Evolutionary conservation across 2,797 vertebrate genomes (phyloP), one percentile per base, ranked within the genome.

Genomic region (Octomys mimax): DNA sequence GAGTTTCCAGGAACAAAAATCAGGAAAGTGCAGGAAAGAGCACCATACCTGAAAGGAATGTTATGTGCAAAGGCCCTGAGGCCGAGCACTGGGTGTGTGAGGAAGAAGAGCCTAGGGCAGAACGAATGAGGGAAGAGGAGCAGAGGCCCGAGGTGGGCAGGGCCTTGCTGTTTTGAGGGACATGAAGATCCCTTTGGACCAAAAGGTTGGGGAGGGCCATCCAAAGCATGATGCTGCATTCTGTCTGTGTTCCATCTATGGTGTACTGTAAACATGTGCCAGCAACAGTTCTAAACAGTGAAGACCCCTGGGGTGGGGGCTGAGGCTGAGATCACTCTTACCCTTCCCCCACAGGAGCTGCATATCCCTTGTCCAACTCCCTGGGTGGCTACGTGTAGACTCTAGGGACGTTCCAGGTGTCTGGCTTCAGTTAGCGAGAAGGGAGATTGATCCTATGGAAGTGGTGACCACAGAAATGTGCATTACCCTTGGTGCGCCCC

Each of bases 1-100:
- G 59, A 83, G 46, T 36, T 89, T 78, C 61, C 86, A 86, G 92
- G 24, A 85, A 68, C 21, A 68, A 66, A 83, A 89, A 52, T 46
- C 61, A 89, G 36, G 54, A 54, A 59, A n/a, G 49, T 52, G 42
- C 80, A 70, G n/a, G 70, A 49, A 91, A 93, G 49, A 77, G 5
- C 36, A 68, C 70, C 70, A 36, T 49, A 31, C 68, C 78, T 85
- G 86, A 73, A 85, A 82, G 59, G 49, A 33, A 62, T 0, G 18
- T 36, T 11, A 11, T 24, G 31, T 16, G 73, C 89, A 90, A 92
- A 96, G n/a, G n/a, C 46, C 36, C 54, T 84, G 89, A 57, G 66
- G 95, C 18, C 9, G 7, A 21, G 31, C 59, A 13, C 42, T 57
- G 33, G 13, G 24, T 13, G 21, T 24, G 3, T 36, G 54, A 70